Percentiles rank a stretch among this genome's conserved stretches.
Conservation (phyloP, 1,140 invertebrate genomes). For the Arion vulgaris region DNA sequence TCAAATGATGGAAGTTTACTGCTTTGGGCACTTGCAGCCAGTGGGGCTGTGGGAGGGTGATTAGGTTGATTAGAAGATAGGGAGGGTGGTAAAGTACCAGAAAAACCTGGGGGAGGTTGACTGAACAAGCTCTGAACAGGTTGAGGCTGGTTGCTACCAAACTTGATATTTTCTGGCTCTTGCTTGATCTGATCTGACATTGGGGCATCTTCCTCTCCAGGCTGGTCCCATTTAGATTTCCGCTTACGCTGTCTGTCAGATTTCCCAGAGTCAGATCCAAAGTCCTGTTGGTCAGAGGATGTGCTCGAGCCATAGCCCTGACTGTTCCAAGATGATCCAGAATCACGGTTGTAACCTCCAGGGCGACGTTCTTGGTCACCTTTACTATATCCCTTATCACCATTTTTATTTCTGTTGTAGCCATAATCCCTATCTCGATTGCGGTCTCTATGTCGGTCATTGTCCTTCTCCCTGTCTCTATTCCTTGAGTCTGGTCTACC, state of each 20-base stretch:
- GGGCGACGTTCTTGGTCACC: not conserved
- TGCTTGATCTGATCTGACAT: not conserved
- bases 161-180: not conserved
- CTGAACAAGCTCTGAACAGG: conserved; percentile 14
- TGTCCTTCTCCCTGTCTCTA: conserved; percentile 25
- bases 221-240: conserved; percentile 42
- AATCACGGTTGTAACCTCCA: conserved; percentile 7
- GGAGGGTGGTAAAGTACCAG: not conserved
- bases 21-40: not conserved
- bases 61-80: not conserved
- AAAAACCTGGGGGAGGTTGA: conserved; percentile 33
- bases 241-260: conserved; percentile 30
- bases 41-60: not conserved
- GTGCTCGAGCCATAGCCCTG: conserved; percentile 1
- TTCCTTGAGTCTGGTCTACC: conserved; percentile 8
- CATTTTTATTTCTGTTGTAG: conserved; percentile 23
- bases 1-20: conserved; percentile 4
- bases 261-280: conserved; percentile 23
- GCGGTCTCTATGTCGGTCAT: conserved; percentile 28
- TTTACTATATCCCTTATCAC: conserved; percentile 12
- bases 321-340: conserved; percentile 10
- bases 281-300: conserved; percentile 17
- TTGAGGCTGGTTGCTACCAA: not conserved
- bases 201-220: conserved; percentile 26
- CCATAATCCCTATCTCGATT: conserved; percentile 39